Conservation (phyloP, 2,797 vertebrate species). For the Scleropages formosus region DNA sequence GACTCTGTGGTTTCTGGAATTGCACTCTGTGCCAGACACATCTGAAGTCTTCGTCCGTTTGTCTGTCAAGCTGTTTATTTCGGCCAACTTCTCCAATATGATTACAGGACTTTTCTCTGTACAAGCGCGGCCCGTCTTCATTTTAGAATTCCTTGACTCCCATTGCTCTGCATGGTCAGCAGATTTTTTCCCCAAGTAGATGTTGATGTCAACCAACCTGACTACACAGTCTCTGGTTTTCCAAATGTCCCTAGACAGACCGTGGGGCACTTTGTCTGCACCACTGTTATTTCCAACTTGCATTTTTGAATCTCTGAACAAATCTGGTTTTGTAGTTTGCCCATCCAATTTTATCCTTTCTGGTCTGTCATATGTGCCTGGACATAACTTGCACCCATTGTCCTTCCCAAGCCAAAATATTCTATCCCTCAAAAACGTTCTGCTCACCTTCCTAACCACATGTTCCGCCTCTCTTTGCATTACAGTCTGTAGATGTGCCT, state of each 20-base stretch:
- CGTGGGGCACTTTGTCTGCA: not conserved
- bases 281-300: not conserved
- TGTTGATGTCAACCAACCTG: not conserved
- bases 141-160: not conserved
- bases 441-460: not conserved
- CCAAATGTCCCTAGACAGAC: not conserved
- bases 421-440: slow-evolving; percentile 4
- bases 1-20: not conserved
- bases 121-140: not conserved
- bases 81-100: not conserved
- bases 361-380: not conserved
- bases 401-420: not conserved
- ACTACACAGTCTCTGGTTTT: not conserved
- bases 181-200: not conserved
- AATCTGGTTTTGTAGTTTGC: too few relatives aligned
- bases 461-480: not conserved
- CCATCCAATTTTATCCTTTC: not conserved
- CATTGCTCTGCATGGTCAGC: not conserved
- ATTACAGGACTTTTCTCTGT: slow-evolving; percentile 1
- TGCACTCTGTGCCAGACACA: not conserved
- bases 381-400: not conserved
- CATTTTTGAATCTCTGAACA: not conserved
- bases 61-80: slow-evolving; percentile 33
- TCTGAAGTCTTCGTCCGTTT: slow-evolving; percentile 34
- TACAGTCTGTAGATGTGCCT: not conserved